Evolutionary conservation across 2,888 invertebrate genomes (phyloP).

Genomic region (Cryptus armator): DNA sequence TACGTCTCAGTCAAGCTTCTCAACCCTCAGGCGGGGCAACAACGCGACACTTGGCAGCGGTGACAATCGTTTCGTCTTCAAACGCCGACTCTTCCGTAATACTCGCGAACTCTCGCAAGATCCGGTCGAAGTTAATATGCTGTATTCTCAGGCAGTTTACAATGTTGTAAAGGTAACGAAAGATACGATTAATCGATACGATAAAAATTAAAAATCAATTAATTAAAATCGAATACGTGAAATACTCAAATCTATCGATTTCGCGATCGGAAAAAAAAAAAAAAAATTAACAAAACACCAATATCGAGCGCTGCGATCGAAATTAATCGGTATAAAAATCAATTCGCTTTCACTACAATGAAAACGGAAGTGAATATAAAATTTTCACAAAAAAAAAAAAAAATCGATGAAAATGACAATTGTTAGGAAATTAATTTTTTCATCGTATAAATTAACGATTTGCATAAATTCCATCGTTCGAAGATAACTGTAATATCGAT

Average conservation of each 20-base stretch:
- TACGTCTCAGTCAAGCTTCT: slow-evolving; percentile 86
- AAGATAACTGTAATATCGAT: slow-evolving; percentile 8
- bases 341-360: too few relatives aligned
- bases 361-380: too few relatives aligned
- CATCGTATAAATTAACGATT: too few relatives aligned
- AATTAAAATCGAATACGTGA: slow-evolving; percentile 21
- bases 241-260: background rate
- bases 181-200: slow-evolving; percentile 6
- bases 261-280: background rate
- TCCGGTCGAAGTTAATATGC: slow-evolving; percentile 96
- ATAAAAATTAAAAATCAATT: slow-evolving; percentile 2
- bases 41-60: slow-evolving; percentile 92
- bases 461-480: too few relatives aligned
- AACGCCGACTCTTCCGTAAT: slow-evolving; percentile 94
- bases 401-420: too few relatives aligned
- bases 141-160: slow-evolving; percentile 98
- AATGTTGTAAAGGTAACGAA: slow-evolving; percentile 94
- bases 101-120: slow-evolving; percentile 96
- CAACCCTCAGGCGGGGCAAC: slow-evolving; percentile 87
- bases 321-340: too few relatives aligned
- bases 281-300: too few relatives aligned
- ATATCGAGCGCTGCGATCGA: too few relatives aligned
- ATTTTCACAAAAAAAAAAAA: too few relatives aligned
- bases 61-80: slow-evolving; percentile 96
- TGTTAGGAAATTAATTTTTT: too few relatives aligned